These are phyloP conservation scores for Ptychobarbus kaznakovi DNA, from an alignment of 2,797 vertebrate species.

Conservation along the genomic window DNA sequence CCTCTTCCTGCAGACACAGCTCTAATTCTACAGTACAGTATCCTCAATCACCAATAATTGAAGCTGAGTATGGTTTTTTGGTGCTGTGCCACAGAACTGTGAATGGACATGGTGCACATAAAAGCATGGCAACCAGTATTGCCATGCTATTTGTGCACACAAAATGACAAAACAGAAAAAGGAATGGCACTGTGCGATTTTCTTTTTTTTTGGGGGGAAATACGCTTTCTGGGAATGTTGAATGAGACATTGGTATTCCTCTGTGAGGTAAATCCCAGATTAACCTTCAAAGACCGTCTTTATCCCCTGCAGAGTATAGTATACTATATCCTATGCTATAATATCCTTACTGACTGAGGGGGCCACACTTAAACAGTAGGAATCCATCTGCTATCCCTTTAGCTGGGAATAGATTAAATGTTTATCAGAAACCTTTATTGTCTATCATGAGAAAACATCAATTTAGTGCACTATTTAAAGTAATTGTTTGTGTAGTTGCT, in stretches of 20 bases:
- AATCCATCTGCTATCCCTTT: not conserved
- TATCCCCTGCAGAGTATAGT: conserved; percentile 39
- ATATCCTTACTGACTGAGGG: conserved; percentile 11
- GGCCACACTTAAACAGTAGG: conserved; percentile 28
- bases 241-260: conserved; percentile 75
- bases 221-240: conserved; percentile 65
- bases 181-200: conserved; percentile 57
- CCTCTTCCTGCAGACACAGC: conserved; percentile 12
- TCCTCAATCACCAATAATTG: conserved; percentile 23
- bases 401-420: not conserved
- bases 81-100: conserved; percentile 52
- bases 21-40: conserved; percentile 28
- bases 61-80: not conserved
- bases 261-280: conserved; percentile 64
- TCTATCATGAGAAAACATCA: not conserved
- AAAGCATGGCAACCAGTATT: conserved; percentile 72
- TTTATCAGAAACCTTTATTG: not conserved
- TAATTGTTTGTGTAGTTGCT: not conserved
- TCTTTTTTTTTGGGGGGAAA: conserved; percentile 42
- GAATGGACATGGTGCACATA: conserved; percentile 67
- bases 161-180: conserved; percentile 51
- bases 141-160: conserved; percentile 49
- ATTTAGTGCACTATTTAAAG: not conserved
- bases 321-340: conserved; percentile 1
- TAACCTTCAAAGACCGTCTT: conserved; percentile 64